Percentiles rank a stretch among this genome's conserved stretches.
Conservation (phyloP, 2,888 invertebrate species). For the Nemurella pictetii region DNA sequence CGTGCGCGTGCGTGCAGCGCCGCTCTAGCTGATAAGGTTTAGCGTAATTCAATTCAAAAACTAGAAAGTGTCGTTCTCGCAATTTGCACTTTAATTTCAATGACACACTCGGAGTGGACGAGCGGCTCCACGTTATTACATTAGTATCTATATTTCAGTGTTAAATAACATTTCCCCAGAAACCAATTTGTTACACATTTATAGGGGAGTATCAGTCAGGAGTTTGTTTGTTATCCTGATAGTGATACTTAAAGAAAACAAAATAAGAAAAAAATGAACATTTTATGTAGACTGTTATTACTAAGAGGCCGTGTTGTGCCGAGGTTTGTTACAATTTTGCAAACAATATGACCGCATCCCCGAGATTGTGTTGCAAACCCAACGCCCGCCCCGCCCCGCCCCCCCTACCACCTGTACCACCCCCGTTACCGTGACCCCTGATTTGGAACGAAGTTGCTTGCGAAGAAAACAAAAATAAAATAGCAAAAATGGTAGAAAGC, state of each 20-base stretch:
- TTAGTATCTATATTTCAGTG: slow-evolving; percentile 19
- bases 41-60: slow-evolving; percentile 27
- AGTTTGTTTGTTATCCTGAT: slow-evolving; percentile 41
- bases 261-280: slow-evolving; percentile 39
- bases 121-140: slow-evolving; percentile 21
- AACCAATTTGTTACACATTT: slow-evolving; percentile 39
- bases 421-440: slow-evolving; percentile 14
- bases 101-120: slow-evolving; percentile 22
- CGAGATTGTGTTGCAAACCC: slow-evolving; percentile 27
- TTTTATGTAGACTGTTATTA: slow-evolving; percentile 40
- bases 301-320: slow-evolving; percentile 39
- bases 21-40: slow-evolving; percentile 6
- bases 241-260: slow-evolving; percentile 36
- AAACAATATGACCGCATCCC: slow-evolving; percentile 39
- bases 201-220: slow-evolving; percentile 38
- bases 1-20: not conserved
- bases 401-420: no score
- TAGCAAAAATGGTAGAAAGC: not conserved
- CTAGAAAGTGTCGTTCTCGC: slow-evolving; percentile 38
- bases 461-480: not conserved
- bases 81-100: slow-evolving; percentile 26
- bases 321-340: slow-evolving; percentile 42
- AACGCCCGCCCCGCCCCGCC: not conserved
- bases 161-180: slow-evolving; percentile 23
- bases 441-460: slow-evolving; percentile 19